phyloP scores from a whole-genome alignment of 2,113 vertebrate species.

The Phoxinus phoxinus region DNA sequence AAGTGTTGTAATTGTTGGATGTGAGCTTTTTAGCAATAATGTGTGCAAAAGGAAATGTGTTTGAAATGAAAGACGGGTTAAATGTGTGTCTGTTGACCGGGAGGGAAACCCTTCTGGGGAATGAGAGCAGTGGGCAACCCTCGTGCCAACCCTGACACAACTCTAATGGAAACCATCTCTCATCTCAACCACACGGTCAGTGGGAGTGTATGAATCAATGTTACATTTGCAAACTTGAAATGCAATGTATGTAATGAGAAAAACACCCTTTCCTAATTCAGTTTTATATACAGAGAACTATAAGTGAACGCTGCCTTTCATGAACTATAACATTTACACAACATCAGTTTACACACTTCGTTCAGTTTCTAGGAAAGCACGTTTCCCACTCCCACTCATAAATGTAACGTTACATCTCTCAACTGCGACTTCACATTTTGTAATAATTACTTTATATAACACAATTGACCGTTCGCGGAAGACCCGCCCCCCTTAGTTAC shows the following conservation, averaged over 20 bases:
- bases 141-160: neutral
- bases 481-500: too few relatives aligned
- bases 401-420: neutral
- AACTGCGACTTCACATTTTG: neutral
- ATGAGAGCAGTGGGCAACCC: conserved; percentile 15
- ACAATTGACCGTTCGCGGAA: too few relatives aligned
- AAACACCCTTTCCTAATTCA: neutral
- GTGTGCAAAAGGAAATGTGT: conserved; percentile 38
- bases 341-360: neutral
- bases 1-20: conserved; percentile 38
- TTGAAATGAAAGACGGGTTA: neutral
- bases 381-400: neutral
- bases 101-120: neutral
- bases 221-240: neutral
- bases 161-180: neutral
- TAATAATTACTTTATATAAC: neutral
- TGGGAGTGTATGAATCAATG: neutral
- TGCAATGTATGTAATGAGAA: neutral
- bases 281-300: neutral
- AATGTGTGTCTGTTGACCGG: neutral
- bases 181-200: conserved; percentile 16
- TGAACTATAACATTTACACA: neutral
- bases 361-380: neutral
- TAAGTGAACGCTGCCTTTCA: neutral
- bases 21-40: neutral